Evolutionary conservation across 1,140 invertebrate species (phyloP).

Genomic region (Ditylenchus dipsaci): DNA sequence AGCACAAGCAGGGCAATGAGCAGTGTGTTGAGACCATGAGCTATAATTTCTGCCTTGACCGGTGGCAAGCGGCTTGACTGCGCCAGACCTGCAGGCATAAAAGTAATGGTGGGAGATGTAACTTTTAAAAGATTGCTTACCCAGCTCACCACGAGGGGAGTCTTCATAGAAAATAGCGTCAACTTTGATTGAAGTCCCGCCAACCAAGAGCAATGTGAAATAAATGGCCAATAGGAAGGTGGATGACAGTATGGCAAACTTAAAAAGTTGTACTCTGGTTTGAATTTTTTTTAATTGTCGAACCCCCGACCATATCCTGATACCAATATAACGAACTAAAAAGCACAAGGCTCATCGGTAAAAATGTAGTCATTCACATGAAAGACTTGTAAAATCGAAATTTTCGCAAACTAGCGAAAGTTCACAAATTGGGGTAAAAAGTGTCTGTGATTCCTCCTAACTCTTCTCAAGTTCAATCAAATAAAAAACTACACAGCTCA

Average conservation of each 20-base stretch:
- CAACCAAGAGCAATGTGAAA: conserved; percentile 25
- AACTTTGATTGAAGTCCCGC: conserved; percentile 35
- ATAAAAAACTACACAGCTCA: no score
- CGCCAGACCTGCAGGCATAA: conserved; percentile 10
- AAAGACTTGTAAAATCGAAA: no score
- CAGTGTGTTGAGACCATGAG: conserved; percentile 13
- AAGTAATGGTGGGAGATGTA: conserved; percentile 5
- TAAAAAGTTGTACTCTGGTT: neutral
- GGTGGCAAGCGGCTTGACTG: conserved; percentile 6
- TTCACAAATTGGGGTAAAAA: no score
- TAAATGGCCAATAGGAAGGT: conserved; percentile 18
- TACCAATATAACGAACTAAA: no score
- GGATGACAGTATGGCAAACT: conserved; percentile 34
- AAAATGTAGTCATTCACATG: no score
- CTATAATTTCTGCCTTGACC: conserved; percentile 6
- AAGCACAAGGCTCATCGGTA: no score
- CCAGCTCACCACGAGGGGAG: conserved; percentile 26
- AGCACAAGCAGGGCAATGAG: conserved; percentile 10
- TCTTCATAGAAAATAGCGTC: conserved; percentile 37
- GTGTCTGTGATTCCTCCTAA: no score
- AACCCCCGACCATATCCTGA: no score
- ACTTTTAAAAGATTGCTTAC: conserved; percentile 16
- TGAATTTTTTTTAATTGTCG: neutral
- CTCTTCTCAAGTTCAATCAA: no score
- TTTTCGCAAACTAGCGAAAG: no score